Evolutionary conservation across 2,113 vertebrate species (phyloP).

Genomic region (Mesoclemmys tuberculata): DNA sequence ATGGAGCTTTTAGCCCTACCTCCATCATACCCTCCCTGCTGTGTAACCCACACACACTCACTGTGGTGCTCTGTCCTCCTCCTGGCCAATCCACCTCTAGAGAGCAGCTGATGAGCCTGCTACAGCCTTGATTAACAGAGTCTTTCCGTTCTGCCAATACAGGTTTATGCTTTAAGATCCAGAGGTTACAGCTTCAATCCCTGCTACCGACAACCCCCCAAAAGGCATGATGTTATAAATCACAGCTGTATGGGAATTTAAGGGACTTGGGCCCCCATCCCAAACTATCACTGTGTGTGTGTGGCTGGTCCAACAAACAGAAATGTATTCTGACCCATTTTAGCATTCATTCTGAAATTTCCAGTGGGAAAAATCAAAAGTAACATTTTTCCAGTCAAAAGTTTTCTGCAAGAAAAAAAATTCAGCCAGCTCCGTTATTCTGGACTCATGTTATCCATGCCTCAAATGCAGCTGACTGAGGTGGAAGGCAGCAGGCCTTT

Average conservation of each 20-base stretch:
- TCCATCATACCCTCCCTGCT: not conserved
- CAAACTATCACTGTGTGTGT: not conserved
- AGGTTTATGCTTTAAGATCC: not conserved
- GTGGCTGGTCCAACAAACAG: not conserved
- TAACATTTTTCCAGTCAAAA: not conserved
- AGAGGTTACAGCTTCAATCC: not conserved
- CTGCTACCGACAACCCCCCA: accelerated
- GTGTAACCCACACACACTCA: not conserved
- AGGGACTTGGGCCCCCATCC: not conserved
- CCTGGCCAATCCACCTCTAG: too few relatives aligned
- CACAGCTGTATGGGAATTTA: not conserved
- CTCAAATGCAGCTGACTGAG: not conserved
- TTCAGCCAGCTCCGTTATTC: constrained; percentile 10
- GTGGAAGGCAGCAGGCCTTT: not conserved
- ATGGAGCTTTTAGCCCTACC: not conserved
- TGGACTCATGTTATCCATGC: constrained; percentile 7
- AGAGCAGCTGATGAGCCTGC: not conserved
- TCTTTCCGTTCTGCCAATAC: not conserved
- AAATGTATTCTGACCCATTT: not conserved
- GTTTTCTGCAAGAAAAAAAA: not conserved
- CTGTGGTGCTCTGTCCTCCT: not conserved
- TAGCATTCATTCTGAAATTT: not conserved
- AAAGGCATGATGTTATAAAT: not conserved
- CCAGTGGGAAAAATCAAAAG: not conserved
- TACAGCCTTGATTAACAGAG: not conserved